Base-by-base conservation (phyloP, 2,888 invertebrate genomes). In the Stomorhina lunata region DNA sequence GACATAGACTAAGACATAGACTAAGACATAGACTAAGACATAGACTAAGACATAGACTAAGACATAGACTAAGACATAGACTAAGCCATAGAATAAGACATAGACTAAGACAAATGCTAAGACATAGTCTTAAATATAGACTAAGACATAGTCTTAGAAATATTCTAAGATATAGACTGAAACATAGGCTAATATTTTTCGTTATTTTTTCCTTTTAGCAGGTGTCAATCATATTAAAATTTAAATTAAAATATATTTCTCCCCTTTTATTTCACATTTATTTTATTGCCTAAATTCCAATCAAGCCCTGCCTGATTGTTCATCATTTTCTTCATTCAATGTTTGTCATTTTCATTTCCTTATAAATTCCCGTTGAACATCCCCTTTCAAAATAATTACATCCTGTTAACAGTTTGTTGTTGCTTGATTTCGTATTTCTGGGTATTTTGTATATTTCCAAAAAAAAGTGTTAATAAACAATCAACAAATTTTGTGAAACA, bases 401-500 rank as follows among this genome's bases (percentile, higher is more conserved):
- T 77, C 81, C 81, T 72, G 66, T 63, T 66, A 48, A 65, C 63
- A 53, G 34, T 43, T 59, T 15, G 17, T 10, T 50, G 37, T 55
- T 29, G 37, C n/a, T 27, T 25, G 25, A 27, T 37, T 9, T 15
- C 5, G 9, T 45, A 9, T 2, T 7, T 53, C 1, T 27, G n/a
- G n/a, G n/a, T 53, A n/a, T 27, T 53, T 53, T 27, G 6, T 27
- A 3, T 43, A 61, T 50, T 40, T 61, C 22, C 2, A 12, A 48
- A 61, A 43, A 77, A 77, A 77, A 37, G 81, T 81, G 81, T 81
- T 81, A 72, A 81, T 63, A 72, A 69, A 61, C 61, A 77, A 77
- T 81, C 77, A 76, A 76, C 40, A 57, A 66, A 48, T 48, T 79
- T 50, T 25, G n/a, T 37, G 43, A 45, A 40, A 15, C 55, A n/a